A percentile compares a stretch with the other conserved stretches of the same genome.
Evolutionary conservation across 2,113 vertebrate species (phyloP).

Genomic region (Misgurnus mizolepis): DNA sequence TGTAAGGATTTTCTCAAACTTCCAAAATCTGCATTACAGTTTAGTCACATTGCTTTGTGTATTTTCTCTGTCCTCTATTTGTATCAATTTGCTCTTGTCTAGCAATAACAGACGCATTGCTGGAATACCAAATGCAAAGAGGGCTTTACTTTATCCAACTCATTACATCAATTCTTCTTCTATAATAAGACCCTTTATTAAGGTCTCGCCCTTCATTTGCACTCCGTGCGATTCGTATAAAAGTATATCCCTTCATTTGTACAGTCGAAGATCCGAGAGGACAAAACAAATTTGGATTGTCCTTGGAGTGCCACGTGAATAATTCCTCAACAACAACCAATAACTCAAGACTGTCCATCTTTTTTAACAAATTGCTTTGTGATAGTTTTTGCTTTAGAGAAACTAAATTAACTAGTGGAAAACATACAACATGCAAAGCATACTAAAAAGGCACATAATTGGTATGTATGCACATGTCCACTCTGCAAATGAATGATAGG

Average conservation of each 20-base stretch:
- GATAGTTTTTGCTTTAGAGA: not conserved
- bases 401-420: not conserved
- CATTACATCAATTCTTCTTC: conserved; percentile 32
- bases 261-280: conserved; percentile 18
- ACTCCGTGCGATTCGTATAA: conserved; percentile 11
- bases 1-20: not conserved
- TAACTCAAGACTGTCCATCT: not conserved
- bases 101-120: conserved; percentile 26
- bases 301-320: conserved; percentile 28
- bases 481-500: conserved; percentile 67
- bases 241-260: not conserved
- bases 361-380: not conserved
- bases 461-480: conserved; percentile 55
- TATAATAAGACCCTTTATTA: conserved; percentile 41
- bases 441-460: not conserved
- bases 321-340: conserved; percentile 6
- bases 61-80: conserved; percentile 50
- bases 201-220: conserved; percentile 33
- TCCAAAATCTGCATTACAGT: conserved; percentile 28
- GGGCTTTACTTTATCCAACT: conserved; percentile 21
- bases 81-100: conserved; percentile 37
- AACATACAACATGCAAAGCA: not conserved
- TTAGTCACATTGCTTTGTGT: conserved; percentile 22
- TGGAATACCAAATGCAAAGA: conserved; percentile 37
- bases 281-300: conserved; percentile 26